These are phyloP conservation scores for Napeogenes sylphis DNA, from an alignment of 2,888 invertebrate species.

Conservation along the genomic window DNA sequence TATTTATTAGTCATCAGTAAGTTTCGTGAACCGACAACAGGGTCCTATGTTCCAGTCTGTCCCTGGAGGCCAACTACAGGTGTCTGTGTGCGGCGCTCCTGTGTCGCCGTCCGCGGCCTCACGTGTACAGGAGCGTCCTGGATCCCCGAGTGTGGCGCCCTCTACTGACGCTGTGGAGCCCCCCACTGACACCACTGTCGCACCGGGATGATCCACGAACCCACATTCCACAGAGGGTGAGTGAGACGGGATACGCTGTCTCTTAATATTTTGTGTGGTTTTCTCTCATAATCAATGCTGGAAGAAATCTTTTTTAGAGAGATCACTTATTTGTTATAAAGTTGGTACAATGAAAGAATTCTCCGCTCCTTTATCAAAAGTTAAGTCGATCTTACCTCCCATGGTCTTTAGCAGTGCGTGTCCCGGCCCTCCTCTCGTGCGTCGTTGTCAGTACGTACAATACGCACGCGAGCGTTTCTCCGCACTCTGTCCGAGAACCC, in stretches of 20 bases:
- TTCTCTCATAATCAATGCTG: too few relatives aligned
- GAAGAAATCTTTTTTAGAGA: too few relatives aligned
- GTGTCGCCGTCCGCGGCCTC: constrained; percentile 37
- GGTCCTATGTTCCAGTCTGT: constrained; percentile 33
- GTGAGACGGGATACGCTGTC: too few relatives aligned
- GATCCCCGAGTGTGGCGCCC: constrained; percentile 38
- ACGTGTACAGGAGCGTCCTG: constrained; percentile 38
- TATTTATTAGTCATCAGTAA: too few relatives aligned
- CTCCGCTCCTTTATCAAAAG: too few relatives aligned
- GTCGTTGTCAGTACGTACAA: constrained; percentile 2
- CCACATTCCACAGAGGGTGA: too few relatives aligned
- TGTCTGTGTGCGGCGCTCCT: constrained; percentile 47
- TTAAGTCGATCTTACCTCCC: too few relatives aligned
- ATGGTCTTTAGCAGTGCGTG: constrained; percentile 30
- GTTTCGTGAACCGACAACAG: too few relatives aligned
- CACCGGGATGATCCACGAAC: too few relatives aligned
- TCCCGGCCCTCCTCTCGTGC: constrained; percentile 33
- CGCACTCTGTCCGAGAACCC: constrained; percentile 60
- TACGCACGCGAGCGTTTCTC: constrained; percentile 45
- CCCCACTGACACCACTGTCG: constrained; percentile 25
- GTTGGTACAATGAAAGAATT: background rate
- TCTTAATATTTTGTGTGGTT: too few relatives aligned
- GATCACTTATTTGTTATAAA: background rate
- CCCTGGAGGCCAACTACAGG: constrained; percentile 47
- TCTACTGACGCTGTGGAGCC: constrained; percentile 34